Percentiles rank a stretch among this genome's conserved stretches.
Conservation (phyloP, 2,113 vertebrate genomes). For the Daphoenositta chrysoptera region DNA sequence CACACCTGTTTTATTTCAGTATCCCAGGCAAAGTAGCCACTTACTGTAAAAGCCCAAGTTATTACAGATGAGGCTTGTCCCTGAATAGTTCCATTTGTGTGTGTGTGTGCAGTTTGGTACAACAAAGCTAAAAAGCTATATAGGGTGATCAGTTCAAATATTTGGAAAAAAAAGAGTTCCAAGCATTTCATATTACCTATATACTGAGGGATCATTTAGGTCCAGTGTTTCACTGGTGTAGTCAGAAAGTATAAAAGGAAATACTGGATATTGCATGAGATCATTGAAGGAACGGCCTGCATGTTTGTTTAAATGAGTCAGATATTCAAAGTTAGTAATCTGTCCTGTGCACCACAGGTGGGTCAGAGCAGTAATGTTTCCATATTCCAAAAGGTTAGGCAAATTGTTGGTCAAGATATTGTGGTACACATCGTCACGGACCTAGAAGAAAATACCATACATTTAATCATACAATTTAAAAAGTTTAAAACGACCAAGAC, state of each 20-base stretch:
- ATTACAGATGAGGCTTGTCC: background rate
- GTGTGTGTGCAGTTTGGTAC: background rate
- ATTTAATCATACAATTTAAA: background rate
- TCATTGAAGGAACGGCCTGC: conserved; percentile 97
- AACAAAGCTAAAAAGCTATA: background rate
- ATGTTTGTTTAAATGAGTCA: conserved; percentile 98
- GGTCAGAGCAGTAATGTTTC: conserved; percentile 93
- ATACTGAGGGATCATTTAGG: conserved; percentile 83
- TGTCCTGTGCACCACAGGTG: conserved; percentile 96
- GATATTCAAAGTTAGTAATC: conserved; percentile 98
- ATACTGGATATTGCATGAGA: conserved; percentile 98
- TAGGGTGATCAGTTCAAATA: background rate
- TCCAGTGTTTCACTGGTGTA: conserved; percentile 90
- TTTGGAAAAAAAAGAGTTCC: background rate
- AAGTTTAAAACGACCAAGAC: background rate
- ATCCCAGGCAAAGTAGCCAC: background rate
- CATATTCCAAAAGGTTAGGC: conserved; percentile 95
- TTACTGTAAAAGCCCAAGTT: background rate
- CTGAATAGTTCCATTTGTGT: background rate
- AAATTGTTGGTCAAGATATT: conserved; percentile 93
- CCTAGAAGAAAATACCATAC: conserved; percentile 67
- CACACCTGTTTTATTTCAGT: background rate
- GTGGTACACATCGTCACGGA: conserved; percentile 95
- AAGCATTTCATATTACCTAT: conserved; percentile 77
- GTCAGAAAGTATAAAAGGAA: conserved; percentile 95